Evolutionary conservation across 2,797 vertebrate genomes (phyloP).

Genomic region (Phylloscopus collybita): DNA sequence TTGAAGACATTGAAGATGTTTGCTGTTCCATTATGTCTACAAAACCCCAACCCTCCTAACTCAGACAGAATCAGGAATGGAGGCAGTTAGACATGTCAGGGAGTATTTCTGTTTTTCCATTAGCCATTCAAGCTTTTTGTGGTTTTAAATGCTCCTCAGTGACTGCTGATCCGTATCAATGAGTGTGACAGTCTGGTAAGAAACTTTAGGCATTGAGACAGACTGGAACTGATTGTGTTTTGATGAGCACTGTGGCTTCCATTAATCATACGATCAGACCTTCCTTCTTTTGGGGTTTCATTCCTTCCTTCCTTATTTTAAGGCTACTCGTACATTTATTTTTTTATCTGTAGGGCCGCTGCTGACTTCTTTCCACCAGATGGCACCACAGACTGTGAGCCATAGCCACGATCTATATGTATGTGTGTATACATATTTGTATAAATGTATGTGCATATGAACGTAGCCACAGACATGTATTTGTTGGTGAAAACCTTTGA

Average conservation of each 20-base stretch:
- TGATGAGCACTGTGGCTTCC: not conserved
- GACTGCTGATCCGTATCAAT: not conserved
- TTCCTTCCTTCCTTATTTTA: not conserved
- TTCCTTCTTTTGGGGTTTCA: not conserved
- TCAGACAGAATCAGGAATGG: not conserved
- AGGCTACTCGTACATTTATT: not conserved
- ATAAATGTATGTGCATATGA: not conserved
- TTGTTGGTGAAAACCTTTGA: not conserved
- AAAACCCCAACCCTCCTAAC: not conserved
- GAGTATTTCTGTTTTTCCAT: not conserved
- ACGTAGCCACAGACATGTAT: not conserved
- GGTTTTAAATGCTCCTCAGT: not conserved
- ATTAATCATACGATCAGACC: not conserved
- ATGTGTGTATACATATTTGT: not conserved
- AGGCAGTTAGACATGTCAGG: not conserved
- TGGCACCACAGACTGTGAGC: constrained; percentile 77
- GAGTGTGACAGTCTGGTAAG: not conserved
- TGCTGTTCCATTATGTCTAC: not conserved
- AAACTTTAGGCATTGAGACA: not conserved
- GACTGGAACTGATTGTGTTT: not conserved
- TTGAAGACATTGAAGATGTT: not conserved
- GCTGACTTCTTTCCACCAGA: constrained; percentile 75
- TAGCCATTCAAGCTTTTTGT: not conserved
- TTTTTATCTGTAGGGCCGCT: not conserved
- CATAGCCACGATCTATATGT: not conserved